Evolutionary conservation across 2,888 invertebrate species (phyloP), one percentile per base, ranked within the genome.

Genomic region (Coenonympha arcania): DNA sequence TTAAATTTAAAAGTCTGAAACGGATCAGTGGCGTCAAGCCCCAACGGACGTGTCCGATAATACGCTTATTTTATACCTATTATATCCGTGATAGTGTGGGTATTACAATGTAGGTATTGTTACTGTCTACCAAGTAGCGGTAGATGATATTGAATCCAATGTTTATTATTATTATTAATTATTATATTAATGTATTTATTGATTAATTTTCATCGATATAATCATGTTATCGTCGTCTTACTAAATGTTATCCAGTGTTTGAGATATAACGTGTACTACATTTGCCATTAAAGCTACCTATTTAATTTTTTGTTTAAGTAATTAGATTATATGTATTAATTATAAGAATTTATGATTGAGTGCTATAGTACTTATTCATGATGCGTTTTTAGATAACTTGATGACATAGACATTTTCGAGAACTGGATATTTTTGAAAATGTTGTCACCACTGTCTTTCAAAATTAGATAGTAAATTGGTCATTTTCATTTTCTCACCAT

Each of bases 61-160:
- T 85, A 86, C 85, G 85, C 85, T 86, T 86, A 86, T 85, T 84
- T 83, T 83, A 79, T 79, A 82, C 73, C 71, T 71, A 73, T 71
- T 77, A 78, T 81, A 79, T 76, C 79, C 77, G 71, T 78, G 75
- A 80, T 81, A 78, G 78, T 70, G 71, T 79, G 72, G 77, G 68
- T 77, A 75, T 76, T 72, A 73, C 37, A 53, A 69, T 69, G 63
- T 68, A n/a, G n/a, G n/a, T n/a, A 57, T 70, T 76, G 76, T 79
- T 81, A 76, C 72, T 78, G 76, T 79, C 42, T 52, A 50, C 49
- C 42, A 47, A 50, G 28, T 55, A 55, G 47, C 48, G 19, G 44
- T 52, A 55, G 50, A 50, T 62, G 58, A 20, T 60, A 62, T 67
- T 64, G 62, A 52, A 71, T 51, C 44, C 48, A 37, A 50, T 52